These are phyloP conservation scores for Orthosia gothica DNA, from an alignment of 2,888 invertebrate species.

Conservation along the genomic window DNA sequence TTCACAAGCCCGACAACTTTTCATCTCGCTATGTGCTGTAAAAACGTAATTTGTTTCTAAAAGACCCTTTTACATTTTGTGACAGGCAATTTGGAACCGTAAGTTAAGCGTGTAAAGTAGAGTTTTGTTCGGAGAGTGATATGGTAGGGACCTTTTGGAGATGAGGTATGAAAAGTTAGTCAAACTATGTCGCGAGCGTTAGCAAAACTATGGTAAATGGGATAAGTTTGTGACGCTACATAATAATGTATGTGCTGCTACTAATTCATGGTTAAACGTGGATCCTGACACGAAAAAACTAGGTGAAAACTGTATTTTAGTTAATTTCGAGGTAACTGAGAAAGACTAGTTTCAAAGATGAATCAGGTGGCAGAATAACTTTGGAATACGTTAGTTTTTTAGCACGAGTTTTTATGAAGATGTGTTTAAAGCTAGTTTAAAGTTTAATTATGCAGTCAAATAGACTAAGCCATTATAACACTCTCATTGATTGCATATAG, in stretches of 20 bases:
- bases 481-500: too few relatives aligned
- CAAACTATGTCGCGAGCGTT: constrained; percentile 68
- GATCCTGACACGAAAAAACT: constrained; percentile 45
- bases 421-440: not conserved
- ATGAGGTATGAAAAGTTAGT: constrained; percentile 48
- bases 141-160: constrained; percentile 47
- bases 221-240: constrained; percentile 63
- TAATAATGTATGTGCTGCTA: constrained; percentile 63
- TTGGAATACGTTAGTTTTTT: not conserved
- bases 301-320: constrained; percentile 18
- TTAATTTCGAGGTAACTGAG: not conserved
- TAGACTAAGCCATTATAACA: not conserved
- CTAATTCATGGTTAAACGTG: constrained; percentile 67
- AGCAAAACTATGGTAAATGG: constrained; percentile 69
- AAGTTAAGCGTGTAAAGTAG: constrained; percentile 37
- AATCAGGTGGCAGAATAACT: not conserved
- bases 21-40: constrained; percentile 72
- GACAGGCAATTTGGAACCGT: constrained; percentile 51
- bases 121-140: constrained; percentile 45
- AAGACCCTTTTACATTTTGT: constrained; percentile 62
- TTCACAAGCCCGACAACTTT: constrained; percentile 67
- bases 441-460: not conserved
- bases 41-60: constrained; percentile 76
- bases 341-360: not conserved
- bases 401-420: not conserved